Conservation (phyloP, 2,888 invertebrate species). For the Fragum fragum region DNA sequence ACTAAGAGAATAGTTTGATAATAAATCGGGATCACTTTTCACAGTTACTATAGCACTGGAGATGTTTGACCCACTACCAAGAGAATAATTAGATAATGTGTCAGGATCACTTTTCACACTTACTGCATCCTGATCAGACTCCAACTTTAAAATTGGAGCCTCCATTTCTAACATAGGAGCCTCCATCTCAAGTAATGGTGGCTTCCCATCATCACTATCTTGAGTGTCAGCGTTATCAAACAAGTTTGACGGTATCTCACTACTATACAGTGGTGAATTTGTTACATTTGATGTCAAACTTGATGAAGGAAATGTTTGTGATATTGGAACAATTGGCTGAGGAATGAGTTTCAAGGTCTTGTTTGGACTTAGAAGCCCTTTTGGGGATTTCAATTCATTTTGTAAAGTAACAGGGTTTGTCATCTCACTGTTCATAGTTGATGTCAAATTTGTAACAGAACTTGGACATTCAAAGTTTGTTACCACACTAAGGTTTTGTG, state of each 20-base stretch:
- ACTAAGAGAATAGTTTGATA: slow-evolving; percentile 57
- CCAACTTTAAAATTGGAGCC: slow-evolving; percentile 63
- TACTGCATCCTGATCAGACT: slow-evolving; percentile 43
- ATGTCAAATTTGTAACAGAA: background rate
- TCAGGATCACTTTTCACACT: slow-evolving; percentile 65
- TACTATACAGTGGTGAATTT: slow-evolving; percentile 45
- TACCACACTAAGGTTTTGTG: background rate
- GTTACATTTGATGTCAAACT: slow-evolving; percentile 19
- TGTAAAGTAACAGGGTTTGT: background rate
- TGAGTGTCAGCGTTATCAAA: slow-evolving; percentile 49
- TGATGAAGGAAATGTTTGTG: slow-evolving; percentile 63
- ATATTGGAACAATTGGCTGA: slow-evolving; percentile 76
- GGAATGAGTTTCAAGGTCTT: slow-evolving; percentile 74
- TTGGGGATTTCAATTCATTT: slow-evolving; percentile 22
- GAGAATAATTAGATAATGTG: slow-evolving; percentile 56
- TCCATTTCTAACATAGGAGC: slow-evolving; percentile 65
- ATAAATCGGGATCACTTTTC: slow-evolving; percentile 63
- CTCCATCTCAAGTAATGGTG: slow-evolving; percentile 63
- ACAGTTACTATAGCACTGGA: slow-evolving; percentile 26
- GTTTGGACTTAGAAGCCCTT: slow-evolving; percentile 39
- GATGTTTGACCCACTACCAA: slow-evolving; percentile 39
- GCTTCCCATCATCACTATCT: slow-evolving; percentile 60
- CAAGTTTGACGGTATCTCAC: slow-evolving; percentile 54
- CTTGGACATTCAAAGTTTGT: background rate
- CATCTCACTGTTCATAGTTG: background rate